These are phyloP conservation scores for Flexamia atlantica DNA, from an alignment of 2,888 invertebrate genomes.

Conservation along the genomic window DNA sequence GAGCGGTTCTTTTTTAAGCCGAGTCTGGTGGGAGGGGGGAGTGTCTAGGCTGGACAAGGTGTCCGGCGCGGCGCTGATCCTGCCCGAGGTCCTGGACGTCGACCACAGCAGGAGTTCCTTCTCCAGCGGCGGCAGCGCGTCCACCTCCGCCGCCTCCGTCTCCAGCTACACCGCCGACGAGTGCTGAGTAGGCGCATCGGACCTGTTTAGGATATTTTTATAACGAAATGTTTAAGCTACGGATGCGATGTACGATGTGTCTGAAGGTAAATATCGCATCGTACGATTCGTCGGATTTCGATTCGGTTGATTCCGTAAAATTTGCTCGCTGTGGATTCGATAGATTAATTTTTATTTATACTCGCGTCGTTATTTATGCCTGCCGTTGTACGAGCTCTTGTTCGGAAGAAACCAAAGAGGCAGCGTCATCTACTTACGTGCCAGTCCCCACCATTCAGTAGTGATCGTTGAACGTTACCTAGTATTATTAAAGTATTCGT, in stretches of 20 bases:
- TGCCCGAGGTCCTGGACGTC: slow-evolving; percentile 78
- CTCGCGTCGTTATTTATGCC: neutral
- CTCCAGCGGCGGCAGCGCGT: slow-evolving; percentile 78
- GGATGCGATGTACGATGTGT: neutral
- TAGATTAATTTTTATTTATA: slow-evolving; percentile 17
- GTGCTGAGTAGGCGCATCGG: slow-evolving; percentile 26
- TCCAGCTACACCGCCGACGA: slow-evolving; percentile 59
- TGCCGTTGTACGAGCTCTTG: neutral
- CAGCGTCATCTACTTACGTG: slow-evolving; percentile 24
- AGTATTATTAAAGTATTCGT: slow-evolving; percentile 58
- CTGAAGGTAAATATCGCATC: neutral
- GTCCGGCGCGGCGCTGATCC: slow-evolving; percentile 72
- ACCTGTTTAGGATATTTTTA: slow-evolving; percentile 42
- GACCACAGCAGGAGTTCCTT: slow-evolving; percentile 80
- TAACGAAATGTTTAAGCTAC: slow-evolving; percentile 15
- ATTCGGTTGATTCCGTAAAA: neutral
- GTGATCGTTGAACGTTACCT: slow-evolving; percentile 50
- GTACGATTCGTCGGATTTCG: neutral
- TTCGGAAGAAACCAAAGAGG: neutral
- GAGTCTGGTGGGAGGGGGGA: slow-evolving; percentile 72
- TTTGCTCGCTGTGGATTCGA: neutral
- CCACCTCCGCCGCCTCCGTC: slow-evolving; percentile 77
- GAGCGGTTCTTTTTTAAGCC: slow-evolving; percentile 76
- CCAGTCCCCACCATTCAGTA: slow-evolving; percentile 14
- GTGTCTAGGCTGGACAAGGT: slow-evolving; percentile 70